These are phyloP conservation scores for Clunio marinus DNA, from an alignment of 2,888 invertebrate species.

Conservation along the genomic window DNA sequence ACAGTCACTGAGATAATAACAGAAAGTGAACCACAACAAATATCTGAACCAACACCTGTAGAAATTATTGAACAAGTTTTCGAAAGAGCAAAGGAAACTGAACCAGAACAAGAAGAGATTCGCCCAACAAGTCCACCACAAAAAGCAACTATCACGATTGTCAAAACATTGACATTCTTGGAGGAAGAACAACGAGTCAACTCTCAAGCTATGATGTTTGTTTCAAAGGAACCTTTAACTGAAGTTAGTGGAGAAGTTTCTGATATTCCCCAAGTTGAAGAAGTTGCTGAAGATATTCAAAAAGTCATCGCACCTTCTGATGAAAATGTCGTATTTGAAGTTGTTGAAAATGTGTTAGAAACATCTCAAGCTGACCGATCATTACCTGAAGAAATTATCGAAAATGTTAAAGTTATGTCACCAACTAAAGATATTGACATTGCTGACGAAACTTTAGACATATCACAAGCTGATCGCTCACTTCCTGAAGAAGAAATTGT, in stretches of 20 bases:
- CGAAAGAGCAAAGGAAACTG: slow-evolving; percentile 10
- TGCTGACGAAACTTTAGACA: background rate
- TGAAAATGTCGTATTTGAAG: no score
- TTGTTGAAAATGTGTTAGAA: no score
- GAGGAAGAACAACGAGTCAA: slow-evolving; percentile 35
- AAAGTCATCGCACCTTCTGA: background rate
- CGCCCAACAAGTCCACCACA: background rate
- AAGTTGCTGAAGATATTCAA: background rate
- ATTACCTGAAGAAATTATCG: background rate
- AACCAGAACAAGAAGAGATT: background rate
- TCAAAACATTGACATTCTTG: slow-evolving; percentile 30
- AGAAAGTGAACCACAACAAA: no score
- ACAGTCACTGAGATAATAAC: no score
- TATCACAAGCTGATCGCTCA: background rate
- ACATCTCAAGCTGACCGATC: slow-evolving; percentile 7
- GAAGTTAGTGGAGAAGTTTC: background rate
- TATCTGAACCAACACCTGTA: no score
- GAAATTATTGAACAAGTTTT: no score
- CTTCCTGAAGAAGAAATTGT: background rate
- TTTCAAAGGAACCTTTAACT: background rate
- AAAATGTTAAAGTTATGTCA: no score
- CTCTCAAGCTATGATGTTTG: background rate
- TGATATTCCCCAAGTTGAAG: no score
- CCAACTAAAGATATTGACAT: background rate
- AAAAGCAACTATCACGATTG: slow-evolving; percentile 17